Conservation (phyloP, 2,888 invertebrate genomes). For the Antitype chi region DNA sequence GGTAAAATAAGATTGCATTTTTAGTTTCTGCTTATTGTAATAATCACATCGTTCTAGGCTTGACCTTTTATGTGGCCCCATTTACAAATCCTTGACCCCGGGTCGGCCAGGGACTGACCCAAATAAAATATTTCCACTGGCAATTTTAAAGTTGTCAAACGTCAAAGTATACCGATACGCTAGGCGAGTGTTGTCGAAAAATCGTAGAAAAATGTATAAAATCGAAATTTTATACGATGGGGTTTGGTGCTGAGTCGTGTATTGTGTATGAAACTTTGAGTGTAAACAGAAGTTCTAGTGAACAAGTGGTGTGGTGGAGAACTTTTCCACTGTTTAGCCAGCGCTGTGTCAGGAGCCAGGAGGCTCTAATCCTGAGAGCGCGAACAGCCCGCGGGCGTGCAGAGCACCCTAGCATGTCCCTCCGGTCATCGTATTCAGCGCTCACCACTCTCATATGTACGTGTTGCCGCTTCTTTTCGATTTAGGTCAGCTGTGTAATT, state of each 20-base stretch:
- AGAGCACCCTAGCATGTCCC: slow-evolving; percentile 49
- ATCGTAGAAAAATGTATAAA: slow-evolving; percentile 65
- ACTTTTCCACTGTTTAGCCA: slow-evolving; percentile 37
- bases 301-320: slow-evolving; percentile 44
- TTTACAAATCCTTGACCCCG: slow-evolving; percentile 64
- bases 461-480: slow-evolving; percentile 32
- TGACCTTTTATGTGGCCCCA: slow-evolving; percentile 34
- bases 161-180: slow-evolving; percentile 66
- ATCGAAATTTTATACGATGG: slow-evolving; percentile 71
- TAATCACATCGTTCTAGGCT: background rate
- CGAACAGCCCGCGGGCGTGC: slow-evolving; percentile 29
- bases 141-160: slow-evolving; percentile 61
- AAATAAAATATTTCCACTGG: slow-evolving; percentile 59
- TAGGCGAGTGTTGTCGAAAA: slow-evolving; percentile 64
- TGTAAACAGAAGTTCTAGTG: slow-evolving; percentile 40
- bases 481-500: slow-evolving; percentile 54
- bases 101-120: slow-evolving; percentile 47
- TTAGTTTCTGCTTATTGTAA: background rate
- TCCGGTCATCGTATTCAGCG: slow-evolving; percentile 15
- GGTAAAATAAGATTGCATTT: background rate
- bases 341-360: slow-evolving; percentile 66
- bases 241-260: slow-evolving; percentile 64
- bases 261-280: slow-evolving; percentile 55
- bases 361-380: slow-evolving; percentile 48
- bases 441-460: slow-evolving; percentile 40